Evolutionary conservation across 2,797 vertebrate species (phyloP).

Genomic region (Falco cherrug): DNA sequence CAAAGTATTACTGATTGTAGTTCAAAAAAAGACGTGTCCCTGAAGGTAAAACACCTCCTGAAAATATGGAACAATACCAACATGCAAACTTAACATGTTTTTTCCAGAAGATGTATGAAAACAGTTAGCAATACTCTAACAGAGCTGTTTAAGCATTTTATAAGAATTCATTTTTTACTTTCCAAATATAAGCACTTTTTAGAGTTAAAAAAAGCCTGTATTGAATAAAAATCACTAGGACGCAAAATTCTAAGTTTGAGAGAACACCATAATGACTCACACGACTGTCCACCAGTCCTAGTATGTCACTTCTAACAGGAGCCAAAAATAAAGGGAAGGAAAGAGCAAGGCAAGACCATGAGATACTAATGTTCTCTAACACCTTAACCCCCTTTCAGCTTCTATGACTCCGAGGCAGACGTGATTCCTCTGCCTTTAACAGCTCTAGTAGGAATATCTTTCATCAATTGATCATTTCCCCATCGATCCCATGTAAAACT

Average conservation of each 20-base stretch:
- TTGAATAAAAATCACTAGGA: neutral
- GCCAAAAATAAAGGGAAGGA: neutral
- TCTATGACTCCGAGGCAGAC: neutral
- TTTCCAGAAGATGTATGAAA: neutral
- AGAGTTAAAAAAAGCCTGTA: neutral
- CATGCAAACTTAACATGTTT: neutral
- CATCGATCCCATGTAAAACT: neutral
- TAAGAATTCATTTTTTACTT: neutral
- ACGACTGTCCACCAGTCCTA: rapidly evolving
- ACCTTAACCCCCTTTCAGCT: neutral
- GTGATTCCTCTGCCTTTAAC: neutral
- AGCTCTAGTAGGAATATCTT: neutral
- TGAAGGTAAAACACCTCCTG: neutral
- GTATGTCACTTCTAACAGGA: neutral
- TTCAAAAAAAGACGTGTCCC: neutral
- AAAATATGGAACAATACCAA: neutral
- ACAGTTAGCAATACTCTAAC: neutral
- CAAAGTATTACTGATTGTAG: neutral
- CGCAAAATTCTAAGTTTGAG: neutral
- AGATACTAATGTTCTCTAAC: neutral
- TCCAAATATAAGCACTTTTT: neutral
- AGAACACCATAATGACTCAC: neutral
- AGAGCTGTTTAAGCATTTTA: neutral
- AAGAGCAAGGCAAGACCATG: neutral
- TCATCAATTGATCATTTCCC: neutral